Percentiles rank a stretch among this genome's conserved stretches.
These are phyloP conservation scores for Ascidia mentula DNA, from an alignment of 23 tunicate species.

Conservation along the genomic window DNA sequence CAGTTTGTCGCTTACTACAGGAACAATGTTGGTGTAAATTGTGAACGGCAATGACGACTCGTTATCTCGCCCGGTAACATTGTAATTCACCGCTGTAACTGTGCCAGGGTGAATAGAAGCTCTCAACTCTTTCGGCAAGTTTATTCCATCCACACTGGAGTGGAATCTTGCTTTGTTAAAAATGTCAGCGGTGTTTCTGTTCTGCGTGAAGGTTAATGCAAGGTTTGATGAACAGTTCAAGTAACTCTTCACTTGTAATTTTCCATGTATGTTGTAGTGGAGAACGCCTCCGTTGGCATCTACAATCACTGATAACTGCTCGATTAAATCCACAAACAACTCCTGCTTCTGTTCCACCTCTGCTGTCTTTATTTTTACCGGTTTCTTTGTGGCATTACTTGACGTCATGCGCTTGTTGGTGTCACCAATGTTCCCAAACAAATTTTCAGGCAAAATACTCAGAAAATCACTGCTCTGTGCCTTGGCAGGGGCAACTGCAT, in stretches of 20 bases:
- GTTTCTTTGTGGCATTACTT: slow-evolving; percentile 36
- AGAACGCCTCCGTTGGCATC: slow-evolving; percentile 8
- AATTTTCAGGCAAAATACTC: slow-evolving; percentile 29
- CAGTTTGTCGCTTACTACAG: slow-evolving; percentile 18
- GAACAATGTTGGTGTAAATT: slow-evolving; percentile 15
- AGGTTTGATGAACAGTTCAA: slow-evolving; percentile 14
- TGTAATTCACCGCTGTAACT: slow-evolving; percentile 20
- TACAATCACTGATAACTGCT: slow-evolving; percentile 31
- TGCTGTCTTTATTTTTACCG: background rate
- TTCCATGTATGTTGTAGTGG: slow-evolving; percentile 24
- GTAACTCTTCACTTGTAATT: slow-evolving; percentile 31
- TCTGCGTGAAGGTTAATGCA: slow-evolving; percentile 5
- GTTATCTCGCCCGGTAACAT: background rate
- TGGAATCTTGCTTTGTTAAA: slow-evolving; percentile 26
- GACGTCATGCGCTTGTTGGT: slow-evolving; percentile 25
- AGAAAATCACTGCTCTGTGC: slow-evolving; percentile 1
- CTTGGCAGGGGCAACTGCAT: slow-evolving; percentile 18
- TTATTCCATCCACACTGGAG: background rate
- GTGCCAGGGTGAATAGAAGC: slow-evolving; percentile 22
- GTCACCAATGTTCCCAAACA: slow-evolving; percentile 30
- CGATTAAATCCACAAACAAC: slow-evolving; percentile 35
- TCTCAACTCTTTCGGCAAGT: background rate
- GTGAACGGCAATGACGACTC: slow-evolving; percentile 42
- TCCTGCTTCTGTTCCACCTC: background rate
- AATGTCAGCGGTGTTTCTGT: background rate